Evolutionary conservation across 1,140 invertebrate species (phyloP), one percentile per base, ranked within the genome.

Genomic region (Contarinia nasturtii): DNA sequence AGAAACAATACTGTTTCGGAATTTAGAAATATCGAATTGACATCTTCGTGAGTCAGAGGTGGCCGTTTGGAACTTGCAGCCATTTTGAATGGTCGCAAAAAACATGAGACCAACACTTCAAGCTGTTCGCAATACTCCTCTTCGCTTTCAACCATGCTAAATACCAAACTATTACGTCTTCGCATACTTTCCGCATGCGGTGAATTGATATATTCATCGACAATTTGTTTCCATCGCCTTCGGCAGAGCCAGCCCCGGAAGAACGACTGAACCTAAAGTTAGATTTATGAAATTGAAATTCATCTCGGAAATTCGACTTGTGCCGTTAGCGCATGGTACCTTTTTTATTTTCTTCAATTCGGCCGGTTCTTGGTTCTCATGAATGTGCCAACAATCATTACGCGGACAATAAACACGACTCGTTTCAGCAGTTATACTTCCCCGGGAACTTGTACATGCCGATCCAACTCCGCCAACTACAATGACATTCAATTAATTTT

Each of bases 21-120:
- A 67, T 95, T 95, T 27, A 95, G 68, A 67, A 93, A 95, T 54
- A 94, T 93, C 33, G 88, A 93, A 65, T 90, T 93, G 45, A 94
- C 86, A 57, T 95, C 90, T 63, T 94, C 90, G 60, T 95, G 90
- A 2, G 81, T 81, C 58, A 89, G 90, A 0, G 88, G 87, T 5
- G 90, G 89, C 61, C 87, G 90, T 64, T 92, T 92, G 2, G 86
- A 89, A 55, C 84, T 87, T 18, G 89, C 89, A 7, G 86, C 86
- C 89, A 95, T 95, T 67, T 89, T 84, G 57, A 93, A 86, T 4
- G 90, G 89, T 42, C 89, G 73, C 19, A 92, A 67, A 63, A 92
- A 93, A 62, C 87, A 90, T n/a, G 84, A 84, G 7, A 94, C 86
- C 51, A 94, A 65, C 27, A 44, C 45, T 59, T 92, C 86, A 68